phyloP scores from a whole-genome alignment of 1,140 invertebrate species.

The Drosophila lowei region DNA sequence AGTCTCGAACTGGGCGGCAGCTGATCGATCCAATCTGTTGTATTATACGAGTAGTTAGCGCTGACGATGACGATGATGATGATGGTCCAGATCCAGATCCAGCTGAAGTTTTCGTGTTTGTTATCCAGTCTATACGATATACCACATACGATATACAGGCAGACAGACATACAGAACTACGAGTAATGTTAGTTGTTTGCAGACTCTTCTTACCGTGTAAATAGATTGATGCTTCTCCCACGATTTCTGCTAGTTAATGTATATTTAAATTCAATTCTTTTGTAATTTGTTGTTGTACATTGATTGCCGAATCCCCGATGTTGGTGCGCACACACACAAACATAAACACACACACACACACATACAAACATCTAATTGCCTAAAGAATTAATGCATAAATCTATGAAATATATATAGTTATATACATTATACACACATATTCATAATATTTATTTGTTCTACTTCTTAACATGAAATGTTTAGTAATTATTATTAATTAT shows the following conservation, averaged over 20 bases:
- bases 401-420: constrained; percentile 43
- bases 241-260: constrained; percentile 29
- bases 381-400: constrained; percentile 52
- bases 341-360: constrained; percentile 6
- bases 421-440: constrained; percentile 56
- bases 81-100: constrained; percentile 15
- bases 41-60: constrained; percentile 46
- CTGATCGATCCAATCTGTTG: constrained; percentile 19
- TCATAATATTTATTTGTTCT: constrained; percentile 75
- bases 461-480: constrained; percentile 72
- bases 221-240: constrained; percentile 39
- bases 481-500: constrained; percentile 52
- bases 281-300: constrained; percentile 71
- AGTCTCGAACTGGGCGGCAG: constrained; percentile 23
- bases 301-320: constrained; percentile 50
- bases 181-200: constrained; percentile 28
- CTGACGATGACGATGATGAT: constrained; percentile 2
- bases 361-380: constrained; percentile 43
- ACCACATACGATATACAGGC: constrained; percentile 1
- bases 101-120: constrained; percentile 43
- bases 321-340: constrained; percentile 44
- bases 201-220: constrained; percentile 41
- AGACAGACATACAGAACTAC: constrained; percentile 19
- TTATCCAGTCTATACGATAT: constrained; percentile 55
- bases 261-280: constrained; percentile 46